Evolutionary conservation across 2,888 invertebrate genomes (phyloP).

Genomic region (Hypolimnas misippus): DNA sequence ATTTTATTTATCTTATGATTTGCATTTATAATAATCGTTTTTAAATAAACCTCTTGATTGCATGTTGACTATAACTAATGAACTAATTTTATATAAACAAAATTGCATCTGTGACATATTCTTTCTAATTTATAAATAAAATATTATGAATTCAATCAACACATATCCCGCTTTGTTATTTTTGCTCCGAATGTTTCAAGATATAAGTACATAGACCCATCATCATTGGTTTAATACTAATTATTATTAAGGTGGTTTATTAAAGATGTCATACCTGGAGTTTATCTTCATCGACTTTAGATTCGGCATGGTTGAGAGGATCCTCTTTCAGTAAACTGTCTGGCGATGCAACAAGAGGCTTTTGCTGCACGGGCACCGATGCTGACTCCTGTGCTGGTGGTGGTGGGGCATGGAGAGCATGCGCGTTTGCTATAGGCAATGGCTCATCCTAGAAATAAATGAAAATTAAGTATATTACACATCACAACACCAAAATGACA

Average conservation of each 20-base stretch:
- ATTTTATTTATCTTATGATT: neutral
- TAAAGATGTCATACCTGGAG: conserved; percentile 65
- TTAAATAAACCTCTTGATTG: neutral
- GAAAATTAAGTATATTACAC: neutral
- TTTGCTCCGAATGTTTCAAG: no score
- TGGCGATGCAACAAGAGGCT: conserved; percentile 48
- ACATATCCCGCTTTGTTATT: no score
- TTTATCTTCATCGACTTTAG: conserved; percentile 77
- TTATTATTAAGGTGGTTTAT: neutral
- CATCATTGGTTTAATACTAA: neutral
- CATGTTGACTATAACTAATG: no score
- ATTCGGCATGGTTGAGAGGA: conserved; percentile 73
- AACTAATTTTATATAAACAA: neutral
- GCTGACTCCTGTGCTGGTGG: conserved; percentile 50
- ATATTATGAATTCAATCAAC: no score
- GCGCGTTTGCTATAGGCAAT: conserved; percentile 73
- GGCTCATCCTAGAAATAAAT: conserved; percentile 68
- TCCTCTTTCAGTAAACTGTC: conserved; percentile 67
- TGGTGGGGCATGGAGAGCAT: conserved; percentile 71
- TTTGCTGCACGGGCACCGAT: conserved; percentile 46
- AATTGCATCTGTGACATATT: no score
- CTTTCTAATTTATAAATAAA: no score
- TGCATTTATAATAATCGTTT: no score
- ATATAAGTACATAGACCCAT: no score
- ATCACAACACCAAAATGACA: no score